A percentile compares a stretch with the other conserved stretches of the same genome.
Conservation (phyloP, 2,113 vertebrate genomes). For the Nannospalax galili region DNA sequence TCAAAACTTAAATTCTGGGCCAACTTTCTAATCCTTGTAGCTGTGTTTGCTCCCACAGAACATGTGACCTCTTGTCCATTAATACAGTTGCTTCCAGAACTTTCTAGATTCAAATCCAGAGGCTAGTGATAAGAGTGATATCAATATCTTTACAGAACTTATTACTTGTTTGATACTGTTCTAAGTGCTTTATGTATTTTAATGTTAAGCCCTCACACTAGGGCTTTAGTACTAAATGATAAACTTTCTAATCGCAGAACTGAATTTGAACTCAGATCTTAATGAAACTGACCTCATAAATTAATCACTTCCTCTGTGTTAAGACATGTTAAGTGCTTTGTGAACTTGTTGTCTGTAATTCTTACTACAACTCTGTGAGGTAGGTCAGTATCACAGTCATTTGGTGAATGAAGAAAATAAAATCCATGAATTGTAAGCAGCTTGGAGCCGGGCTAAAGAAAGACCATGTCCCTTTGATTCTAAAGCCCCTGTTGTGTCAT, state of each 20-base stretch:
- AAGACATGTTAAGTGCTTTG: background rate
- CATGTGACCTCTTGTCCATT: background rate
- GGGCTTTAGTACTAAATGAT: background rate
- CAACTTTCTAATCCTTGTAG: background rate
- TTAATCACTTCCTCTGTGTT: background rate
- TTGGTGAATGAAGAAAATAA: background rate
- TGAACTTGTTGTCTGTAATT: background rate
- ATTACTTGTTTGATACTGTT: background rate
- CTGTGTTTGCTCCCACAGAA: background rate
- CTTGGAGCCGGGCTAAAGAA: background rate
- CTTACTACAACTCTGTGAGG: background rate
- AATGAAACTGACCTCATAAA: background rate
- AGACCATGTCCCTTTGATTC: background rate
- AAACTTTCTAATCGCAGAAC: background rate
- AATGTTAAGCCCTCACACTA: background rate
- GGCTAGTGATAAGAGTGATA: background rate
- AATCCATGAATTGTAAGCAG: background rate
- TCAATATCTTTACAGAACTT: background rate
- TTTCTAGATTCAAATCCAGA: background rate
- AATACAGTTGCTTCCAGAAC: background rate
- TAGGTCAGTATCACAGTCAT: background rate
- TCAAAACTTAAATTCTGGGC: background rate
- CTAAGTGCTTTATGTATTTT: background rate
- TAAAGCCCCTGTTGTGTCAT: background rate
- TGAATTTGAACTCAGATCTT: slow-evolving; percentile 4